These are phyloP conservation scores for Sinosuthora webbiana DNA, from an alignment of 2,113 vertebrate genomes.

Conservation along the genomic window DNA sequence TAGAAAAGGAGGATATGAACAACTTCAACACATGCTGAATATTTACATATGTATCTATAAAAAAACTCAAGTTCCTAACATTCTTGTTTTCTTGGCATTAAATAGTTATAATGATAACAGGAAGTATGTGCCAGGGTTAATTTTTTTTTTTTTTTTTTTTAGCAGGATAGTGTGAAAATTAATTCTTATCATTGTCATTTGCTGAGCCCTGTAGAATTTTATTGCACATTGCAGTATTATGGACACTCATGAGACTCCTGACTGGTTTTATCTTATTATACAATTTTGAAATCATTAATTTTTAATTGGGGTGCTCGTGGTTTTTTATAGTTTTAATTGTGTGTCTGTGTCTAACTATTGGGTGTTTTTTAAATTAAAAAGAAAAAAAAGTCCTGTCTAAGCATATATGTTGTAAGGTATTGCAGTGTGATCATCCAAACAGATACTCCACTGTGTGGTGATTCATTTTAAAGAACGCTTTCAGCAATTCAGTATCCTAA, in stretches of 20 bases:
- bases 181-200: conserved; percentile 64
- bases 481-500: conserved; percentile 65
- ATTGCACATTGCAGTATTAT: conserved; percentile 60
- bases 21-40: background rate
- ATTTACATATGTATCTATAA: background rate
- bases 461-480: conserved; percentile 66
- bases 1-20: background rate
- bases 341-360: conserved; percentile 31
- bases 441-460: conserved; percentile 33
- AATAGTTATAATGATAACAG: background rate
- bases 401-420: conserved; percentile 2
- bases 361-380: conserved; percentile 29
- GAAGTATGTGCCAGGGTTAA: conserved; percentile 49
- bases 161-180: conserved; percentile 48
- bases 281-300: conserved; percentile 85
- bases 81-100: background rate
- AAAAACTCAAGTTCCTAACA: background rate
- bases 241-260: conserved; percentile 76
- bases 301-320: conserved; percentile 75
- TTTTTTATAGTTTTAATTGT: conserved; percentile 78
- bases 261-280: conserved; percentile 82
- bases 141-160: conserved; percentile 4
- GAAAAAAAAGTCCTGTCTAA: background rate
- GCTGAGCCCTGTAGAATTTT: conserved; percentile 71
- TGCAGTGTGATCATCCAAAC: background rate